These are phyloP conservation scores for Drosophila trapezifrons DNA, from an alignment of 1,140 invertebrate genomes.

Conservation along the genomic window DNA sequence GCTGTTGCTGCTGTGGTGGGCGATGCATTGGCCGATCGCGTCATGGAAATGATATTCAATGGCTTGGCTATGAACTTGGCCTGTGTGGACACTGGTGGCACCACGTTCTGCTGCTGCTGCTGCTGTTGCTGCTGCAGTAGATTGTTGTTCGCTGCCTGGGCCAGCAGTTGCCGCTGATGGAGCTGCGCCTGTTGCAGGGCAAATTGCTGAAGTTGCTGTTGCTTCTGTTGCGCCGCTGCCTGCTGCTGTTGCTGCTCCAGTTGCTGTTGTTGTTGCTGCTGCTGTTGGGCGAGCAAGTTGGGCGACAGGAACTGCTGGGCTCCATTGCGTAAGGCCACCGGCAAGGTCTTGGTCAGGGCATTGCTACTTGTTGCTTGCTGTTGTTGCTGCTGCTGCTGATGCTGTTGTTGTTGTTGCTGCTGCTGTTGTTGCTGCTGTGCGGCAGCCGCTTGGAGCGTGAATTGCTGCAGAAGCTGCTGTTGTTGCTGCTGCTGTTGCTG, in stretches of 20 bases:
- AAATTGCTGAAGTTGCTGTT: slow-evolving; percentile 74
- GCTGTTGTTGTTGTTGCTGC: slow-evolving; percentile 44
- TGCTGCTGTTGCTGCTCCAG: slow-evolving; percentile 54
- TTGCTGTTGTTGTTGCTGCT: slow-evolving; percentile 54
- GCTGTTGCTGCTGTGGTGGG: slow-evolving; percentile 62
- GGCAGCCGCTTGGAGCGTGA: slow-evolving; percentile 63
- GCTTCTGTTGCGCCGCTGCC: slow-evolving; percentile 58
- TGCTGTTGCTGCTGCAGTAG: slow-evolving; percentile 78
- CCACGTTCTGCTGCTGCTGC: slow-evolving; percentile 63
- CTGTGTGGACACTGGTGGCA: slow-evolving; percentile 82
- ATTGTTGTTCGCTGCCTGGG: slow-evolving; percentile 71
- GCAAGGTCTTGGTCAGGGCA: slow-evolving; percentile 56
- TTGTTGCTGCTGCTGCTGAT: slow-evolving; percentile 37
- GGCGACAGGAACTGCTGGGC: slow-evolving; percentile 64
- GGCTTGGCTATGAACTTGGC: slow-evolving; percentile 76
- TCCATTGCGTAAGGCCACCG: slow-evolving; percentile 66
- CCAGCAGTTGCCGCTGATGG: slow-evolving; percentile 66
- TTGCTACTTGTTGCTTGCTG: slow-evolving; percentile 68
- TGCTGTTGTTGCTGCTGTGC: slow-evolving; percentile 55
- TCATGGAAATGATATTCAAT: slow-evolving; percentile 78
- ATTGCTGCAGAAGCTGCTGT: slow-evolving; percentile 66
- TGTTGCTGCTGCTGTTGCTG: slow-evolving; percentile 77
- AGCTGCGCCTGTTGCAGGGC: slow-evolving; percentile 70
- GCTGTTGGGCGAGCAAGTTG: slow-evolving; percentile 60
- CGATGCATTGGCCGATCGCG: slow-evolving; percentile 62